Evolutionary conservation across 2,797 vertebrate genomes (phyloP).

Genomic region (Myripristis jacobus): DNA sequence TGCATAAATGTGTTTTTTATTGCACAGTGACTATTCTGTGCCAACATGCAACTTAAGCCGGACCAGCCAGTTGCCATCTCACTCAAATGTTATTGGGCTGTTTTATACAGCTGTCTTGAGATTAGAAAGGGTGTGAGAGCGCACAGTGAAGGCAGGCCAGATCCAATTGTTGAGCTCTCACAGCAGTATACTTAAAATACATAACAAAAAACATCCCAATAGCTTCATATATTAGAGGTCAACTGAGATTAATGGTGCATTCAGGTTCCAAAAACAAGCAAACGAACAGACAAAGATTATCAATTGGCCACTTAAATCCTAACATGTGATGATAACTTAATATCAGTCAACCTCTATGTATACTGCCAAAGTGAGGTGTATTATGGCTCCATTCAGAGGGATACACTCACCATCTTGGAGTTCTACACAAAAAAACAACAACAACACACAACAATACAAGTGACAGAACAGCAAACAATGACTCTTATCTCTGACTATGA

Average conservation of each 20-base stretch:
- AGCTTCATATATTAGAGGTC: conserved; percentile 87
- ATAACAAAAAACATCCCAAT: conserved; percentile 81
- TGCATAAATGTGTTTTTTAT: conserved; percentile 11
- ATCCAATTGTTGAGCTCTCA: conserved; percentile 54
- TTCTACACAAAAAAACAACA: conserved; percentile 79
- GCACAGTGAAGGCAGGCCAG: conserved; percentile 42
- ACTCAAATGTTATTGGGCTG: conserved; percentile 85
- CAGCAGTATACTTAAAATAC: conserved; percentile 25
- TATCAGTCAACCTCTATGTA: conserved; percentile 86
- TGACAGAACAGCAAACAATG: conserved; percentile 76
- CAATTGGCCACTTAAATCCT: conserved; percentile 4
- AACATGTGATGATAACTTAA: conserved; percentile 57
- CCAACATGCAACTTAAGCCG: conserved; percentile 76
- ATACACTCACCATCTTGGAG: conserved; percentile 87
- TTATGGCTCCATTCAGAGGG: conserved; percentile 72
- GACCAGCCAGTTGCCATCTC: conserved; percentile 70
- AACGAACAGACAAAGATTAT: conserved; percentile 12
- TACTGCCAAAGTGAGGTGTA: conserved; percentile 77
- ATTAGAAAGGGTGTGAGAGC: conserved; percentile 44
- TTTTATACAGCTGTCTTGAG: conserved; percentile 56
- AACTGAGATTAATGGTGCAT: conserved; percentile 73
- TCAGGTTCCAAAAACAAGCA: neutral
- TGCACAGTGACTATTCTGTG: conserved; percentile 34
- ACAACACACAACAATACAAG: conserved; percentile 67
- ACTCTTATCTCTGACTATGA: conserved; percentile 60